Conservation (phyloP, 2,888 invertebrate genomes). For the Cremastinae sp. region DNA sequence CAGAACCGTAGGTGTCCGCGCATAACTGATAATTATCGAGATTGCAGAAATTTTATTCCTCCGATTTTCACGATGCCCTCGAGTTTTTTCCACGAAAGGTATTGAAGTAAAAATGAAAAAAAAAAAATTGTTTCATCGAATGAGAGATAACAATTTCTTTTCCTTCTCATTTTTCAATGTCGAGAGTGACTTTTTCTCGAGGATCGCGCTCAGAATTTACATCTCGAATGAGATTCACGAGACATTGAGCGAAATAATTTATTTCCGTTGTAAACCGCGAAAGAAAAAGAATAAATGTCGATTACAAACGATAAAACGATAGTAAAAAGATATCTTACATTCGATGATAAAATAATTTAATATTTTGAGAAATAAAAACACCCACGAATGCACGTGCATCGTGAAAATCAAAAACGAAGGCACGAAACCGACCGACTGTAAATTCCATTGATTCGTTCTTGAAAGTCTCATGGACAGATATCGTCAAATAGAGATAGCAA, state of each 20-base stretch:
- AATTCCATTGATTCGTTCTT: constrained; percentile 52
- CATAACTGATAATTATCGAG: constrained; percentile 27
- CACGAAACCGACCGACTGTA: constrained; percentile 12
- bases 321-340: too few relatives aligned
- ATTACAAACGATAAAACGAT: too few relatives aligned
- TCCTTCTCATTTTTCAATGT: too few relatives aligned
- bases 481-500: constrained; percentile 9
- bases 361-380: too few relatives aligned
- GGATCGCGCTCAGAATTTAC: constrained; percentile 1
- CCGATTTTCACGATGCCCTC: constrained; percentile 13
- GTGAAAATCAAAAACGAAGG: constrained; percentile 37
- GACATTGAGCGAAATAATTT: too few relatives aligned
- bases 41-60: constrained; percentile 40
- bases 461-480: constrained; percentile 47
- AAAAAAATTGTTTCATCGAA: not conserved
- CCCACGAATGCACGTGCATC: too few relatives aligned
- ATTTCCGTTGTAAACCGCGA: too few relatives aligned
- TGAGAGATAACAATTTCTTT: not conserved
- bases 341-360: too few relatives aligned
- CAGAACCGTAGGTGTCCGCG: constrained; percentile 11
- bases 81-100: not conserved
- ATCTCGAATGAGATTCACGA: constrained; percentile 4
- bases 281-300: too few relatives aligned
- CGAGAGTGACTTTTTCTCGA: too few relatives aligned
- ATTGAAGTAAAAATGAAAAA: not conserved